Conservation (phyloP, 2,113 vertebrate genomes). For the Rhinoderma darwinii region DNA sequence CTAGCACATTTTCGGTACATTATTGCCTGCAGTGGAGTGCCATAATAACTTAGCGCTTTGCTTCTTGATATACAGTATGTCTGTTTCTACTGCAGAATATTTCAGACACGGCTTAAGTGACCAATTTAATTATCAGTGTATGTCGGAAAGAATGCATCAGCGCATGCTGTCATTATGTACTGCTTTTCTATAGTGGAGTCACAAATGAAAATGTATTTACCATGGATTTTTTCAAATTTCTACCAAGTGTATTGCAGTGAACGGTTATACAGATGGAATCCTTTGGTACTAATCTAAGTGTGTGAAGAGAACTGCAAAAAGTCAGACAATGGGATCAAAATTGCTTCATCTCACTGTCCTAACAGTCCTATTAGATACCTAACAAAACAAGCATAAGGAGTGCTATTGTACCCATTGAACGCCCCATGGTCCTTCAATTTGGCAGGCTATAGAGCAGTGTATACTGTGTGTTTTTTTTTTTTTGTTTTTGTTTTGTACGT, state of each 20-base stretch:
- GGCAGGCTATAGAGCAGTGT: too few species aligned
- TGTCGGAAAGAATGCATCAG: neutral
- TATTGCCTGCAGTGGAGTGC: neutral
- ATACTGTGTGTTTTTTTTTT: too few species aligned
- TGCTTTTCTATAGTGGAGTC: neutral
- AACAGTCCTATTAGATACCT: too few species aligned
- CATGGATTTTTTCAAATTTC: neutral
- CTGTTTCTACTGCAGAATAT: neutral
- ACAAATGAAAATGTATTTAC: neutral
- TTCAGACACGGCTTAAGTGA: slow-evolving; percentile 1
- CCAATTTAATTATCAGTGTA: slow-evolving; percentile 12
- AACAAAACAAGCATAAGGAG: too few species aligned
- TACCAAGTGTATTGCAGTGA: neutral
- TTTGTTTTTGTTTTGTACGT: too few species aligned
- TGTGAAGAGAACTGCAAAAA: neutral
- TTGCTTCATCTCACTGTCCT: too few species aligned
- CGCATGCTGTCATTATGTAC: neutral
- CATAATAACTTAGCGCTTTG: slow-evolving; percentile 12
- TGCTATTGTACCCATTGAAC: too few species aligned
- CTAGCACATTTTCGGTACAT: neutral
- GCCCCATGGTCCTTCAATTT: too few species aligned
- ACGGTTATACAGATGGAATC: neutral
- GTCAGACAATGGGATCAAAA: too few species aligned
- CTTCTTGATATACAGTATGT: neutral
- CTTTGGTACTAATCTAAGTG: neutral